Base-by-base conservation (phyloP, 1,140 invertebrate species). In the Bombyx mandarina region DNA sequence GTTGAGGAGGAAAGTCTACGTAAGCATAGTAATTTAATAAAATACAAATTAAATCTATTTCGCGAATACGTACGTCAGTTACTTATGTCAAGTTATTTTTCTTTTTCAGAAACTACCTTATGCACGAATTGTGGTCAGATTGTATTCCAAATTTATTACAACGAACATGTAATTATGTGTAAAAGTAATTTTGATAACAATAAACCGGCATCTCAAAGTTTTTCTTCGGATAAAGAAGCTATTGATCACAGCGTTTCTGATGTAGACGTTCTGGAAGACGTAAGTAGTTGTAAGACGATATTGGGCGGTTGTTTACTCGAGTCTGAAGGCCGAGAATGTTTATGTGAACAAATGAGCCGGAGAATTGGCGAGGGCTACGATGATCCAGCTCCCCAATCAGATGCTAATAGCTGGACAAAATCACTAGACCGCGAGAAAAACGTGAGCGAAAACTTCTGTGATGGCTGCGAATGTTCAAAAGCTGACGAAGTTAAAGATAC, bases 321-420 rank as follows among this genome's bases (percentile, higher is more conserved):
- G 10, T 7, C 46, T 12, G 43, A 22, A 47, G 59, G 61, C 52
- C 64, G 66, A 35, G 70, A 63, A 18, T 79, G 76, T 64, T 60
- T 79, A n/a, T 73, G 77, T 66, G 69, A 61, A 52, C 69, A 82
- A 71, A 79, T 80, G 12, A 60, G 67, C 50, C 54, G 68, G 6
- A 49, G 44, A 61, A 54, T 55, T 52, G 55, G 58, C 2, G 60
- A 70, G 56, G 59, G 66, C 51, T 69, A 69, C 49, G 63, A 75
- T 56, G 63, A 75, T 56, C 57, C 60, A 42, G 56, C 49, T 3
- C 54, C 60, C 44, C 56, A 61, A 35, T 35, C 26, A 35, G 26
- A 35, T 43, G 26, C 46, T 57, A 67, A 50, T 6, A 44, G 8
- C 12, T 7, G 7, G 35, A 50, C 62, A 57, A 65, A 64, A 54